These are phyloP conservation scores for human (Homo sapiens) DNA, from an alignment of 2,113 vertebrate genomes.

Conservation along the genomic window DNA sequence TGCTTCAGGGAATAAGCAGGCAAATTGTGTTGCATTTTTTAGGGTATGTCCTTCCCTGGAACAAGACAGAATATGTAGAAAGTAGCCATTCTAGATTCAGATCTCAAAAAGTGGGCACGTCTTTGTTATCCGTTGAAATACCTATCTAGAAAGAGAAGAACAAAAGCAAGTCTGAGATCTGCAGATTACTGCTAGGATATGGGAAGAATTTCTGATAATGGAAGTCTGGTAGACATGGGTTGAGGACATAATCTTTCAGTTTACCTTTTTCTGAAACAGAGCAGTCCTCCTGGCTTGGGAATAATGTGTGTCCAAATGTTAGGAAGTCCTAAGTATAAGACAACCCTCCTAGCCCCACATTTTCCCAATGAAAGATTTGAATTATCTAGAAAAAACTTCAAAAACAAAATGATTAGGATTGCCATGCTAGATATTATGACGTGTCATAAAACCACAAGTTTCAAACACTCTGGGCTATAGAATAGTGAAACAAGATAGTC, in stretches of 20 bases:
- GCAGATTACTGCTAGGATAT: not conserved
- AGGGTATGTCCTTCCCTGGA: not conserved
- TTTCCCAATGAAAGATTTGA: not conserved
- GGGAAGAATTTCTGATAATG: not conserved
- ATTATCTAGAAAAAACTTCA: not conserved
- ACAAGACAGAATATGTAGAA: not conserved
- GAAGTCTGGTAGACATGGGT: not conserved
- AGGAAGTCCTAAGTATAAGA: not conserved
- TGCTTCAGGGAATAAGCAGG: not conserved
- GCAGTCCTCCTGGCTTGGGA: not conserved
- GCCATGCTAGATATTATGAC: too few species aligned
- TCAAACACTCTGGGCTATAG: not conserved
- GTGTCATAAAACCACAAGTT: not conserved
- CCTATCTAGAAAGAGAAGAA: not conserved
- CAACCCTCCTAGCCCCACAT: too few species aligned
- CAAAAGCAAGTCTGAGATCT: not conserved
- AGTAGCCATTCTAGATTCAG: not conserved
- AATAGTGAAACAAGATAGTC: not conserved
- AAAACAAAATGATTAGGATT: not conserved
- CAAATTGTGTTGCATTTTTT: not conserved
- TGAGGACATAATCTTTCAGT: not conserved
- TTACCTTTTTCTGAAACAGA: not conserved
- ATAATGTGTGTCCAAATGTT: not conserved
- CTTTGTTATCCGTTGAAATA: not conserved
- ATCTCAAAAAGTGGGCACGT: not conserved